Percentiles rank a stretch among this genome's conserved stretches.
Evolutionary conservation across 2,797 vertebrate species (phyloP).

Genomic region (Borostomias antarcticus): DNA sequence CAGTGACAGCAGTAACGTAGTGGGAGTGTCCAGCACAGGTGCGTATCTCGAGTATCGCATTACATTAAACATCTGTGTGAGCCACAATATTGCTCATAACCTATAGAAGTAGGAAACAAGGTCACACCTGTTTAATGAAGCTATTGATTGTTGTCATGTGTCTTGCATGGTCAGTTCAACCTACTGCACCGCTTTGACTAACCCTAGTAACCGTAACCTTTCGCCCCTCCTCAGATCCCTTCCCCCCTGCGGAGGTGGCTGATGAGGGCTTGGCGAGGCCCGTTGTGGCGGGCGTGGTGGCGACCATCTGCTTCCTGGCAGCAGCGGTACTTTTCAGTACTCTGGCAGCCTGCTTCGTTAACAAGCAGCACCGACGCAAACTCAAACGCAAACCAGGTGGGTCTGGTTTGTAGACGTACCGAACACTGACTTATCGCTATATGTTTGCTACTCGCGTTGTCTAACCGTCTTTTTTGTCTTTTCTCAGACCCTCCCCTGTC

Average conservation of each 20-base stretch:
- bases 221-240: constrained; percentile 82
- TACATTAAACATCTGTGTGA: background rate
- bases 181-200: background rate
- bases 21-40: constrained; percentile 98
- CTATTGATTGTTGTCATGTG: background rate
- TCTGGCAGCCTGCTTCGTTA: constrained; percentile 97
- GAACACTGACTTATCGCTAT: background rate
- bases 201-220: background rate
- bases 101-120: background rate
- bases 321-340: constrained; percentile 98
- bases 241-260: constrained; percentile 90
- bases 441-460: background rate
- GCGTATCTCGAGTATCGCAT: constrained; percentile 40
- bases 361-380: constrained; percentile 97
- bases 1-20: constrained; percentile 98
- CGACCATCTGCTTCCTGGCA: constrained; percentile 98
- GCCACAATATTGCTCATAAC: background rate
- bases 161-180: constrained; percentile 5
- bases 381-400: constrained; percentile 98
- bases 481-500: constrained; percentile 95
- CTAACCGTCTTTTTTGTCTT: constrained; percentile 52
- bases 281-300: constrained; percentile 95
- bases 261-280: constrained; percentile 95
- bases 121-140: background rate
- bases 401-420: constrained; percentile 31